These are phyloP conservation scores for Tretioscincus oriximinensis DNA, from an alignment of 2,113 vertebrate species.

Conservation along the genomic window DNA sequence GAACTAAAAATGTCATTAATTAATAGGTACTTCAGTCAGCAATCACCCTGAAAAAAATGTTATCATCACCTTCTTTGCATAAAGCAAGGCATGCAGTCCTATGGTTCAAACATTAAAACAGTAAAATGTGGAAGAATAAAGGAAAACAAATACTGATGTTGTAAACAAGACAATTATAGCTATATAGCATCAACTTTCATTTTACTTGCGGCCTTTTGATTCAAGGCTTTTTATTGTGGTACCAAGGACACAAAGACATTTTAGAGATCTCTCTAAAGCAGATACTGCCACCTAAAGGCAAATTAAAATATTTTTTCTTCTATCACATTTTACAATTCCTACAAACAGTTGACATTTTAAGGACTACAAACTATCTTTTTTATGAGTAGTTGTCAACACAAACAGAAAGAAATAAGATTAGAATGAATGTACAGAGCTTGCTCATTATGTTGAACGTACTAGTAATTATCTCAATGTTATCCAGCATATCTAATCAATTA, in stretches of 20 bases:
- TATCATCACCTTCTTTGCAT: not conserved
- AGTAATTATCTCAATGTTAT: too few relatives aligned
- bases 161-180: not conserved
- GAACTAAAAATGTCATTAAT: not conserved
- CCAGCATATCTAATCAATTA: not conserved
- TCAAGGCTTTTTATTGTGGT: not conserved
- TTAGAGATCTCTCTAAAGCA: conserved; percentile 48
- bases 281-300: conserved; percentile 76
- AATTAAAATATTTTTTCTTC: not conserved
- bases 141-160: not conserved
- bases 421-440: not conserved
- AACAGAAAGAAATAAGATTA: not conserved
- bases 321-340: not conserved
- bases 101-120: not conserved
- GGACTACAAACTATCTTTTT: not conserved
- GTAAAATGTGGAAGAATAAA: not conserved
- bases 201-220: not conserved
- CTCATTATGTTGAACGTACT: not conserved
- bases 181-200: not conserved
- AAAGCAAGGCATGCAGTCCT: not conserved
- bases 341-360: not conserved
- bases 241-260: not conserved
- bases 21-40: not conserved
- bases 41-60: not conserved
- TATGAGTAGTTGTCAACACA: not conserved